phyloP scores from a whole-genome alignment of 2,113 vertebrate species.

The Brachyistius frenatus region DNA sequence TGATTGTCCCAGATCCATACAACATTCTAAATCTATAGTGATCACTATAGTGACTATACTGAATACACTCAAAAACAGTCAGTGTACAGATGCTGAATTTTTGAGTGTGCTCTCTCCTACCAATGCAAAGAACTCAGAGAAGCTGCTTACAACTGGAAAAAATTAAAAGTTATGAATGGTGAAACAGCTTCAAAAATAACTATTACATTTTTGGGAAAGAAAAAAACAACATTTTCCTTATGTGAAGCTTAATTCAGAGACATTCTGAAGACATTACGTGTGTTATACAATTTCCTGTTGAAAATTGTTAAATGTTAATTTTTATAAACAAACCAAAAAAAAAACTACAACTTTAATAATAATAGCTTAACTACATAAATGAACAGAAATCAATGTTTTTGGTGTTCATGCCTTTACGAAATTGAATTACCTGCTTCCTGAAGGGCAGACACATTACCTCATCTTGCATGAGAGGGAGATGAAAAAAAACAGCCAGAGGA shows the following conservation, averaged over 20 bases:
- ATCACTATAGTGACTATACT: too few species aligned
- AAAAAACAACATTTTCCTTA: neutral
- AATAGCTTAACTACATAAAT: neutral
- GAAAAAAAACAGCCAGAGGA: neutral
- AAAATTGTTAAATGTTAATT: too few species aligned
- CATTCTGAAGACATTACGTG: neutral
- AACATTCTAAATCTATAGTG: too few species aligned
- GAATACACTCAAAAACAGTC: too few species aligned
- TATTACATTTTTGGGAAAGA: neutral
- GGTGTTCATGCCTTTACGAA: neutral
- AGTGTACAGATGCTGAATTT: too few species aligned
- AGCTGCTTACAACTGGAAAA: conserved; percentile 13
- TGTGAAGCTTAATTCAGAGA: too few species aligned
- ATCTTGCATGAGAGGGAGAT: conserved; percentile 48
- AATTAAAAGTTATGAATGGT: neutral
- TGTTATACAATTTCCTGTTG: neutral
- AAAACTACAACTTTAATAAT: too few species aligned
- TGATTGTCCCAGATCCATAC: too few species aligned
- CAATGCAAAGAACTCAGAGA: neutral
- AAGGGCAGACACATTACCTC: conserved; percentile 41
- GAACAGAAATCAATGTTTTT: neutral
- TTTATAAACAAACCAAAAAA: neutral
- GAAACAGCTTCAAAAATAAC: neutral
- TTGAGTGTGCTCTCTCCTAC: too few species aligned
- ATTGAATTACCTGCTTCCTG: neutral